Evolutionary conservation across 2,113 vertebrate species (phyloP), one percentile per base, ranked within the genome.

Genomic region (Herpetotheres cachinnans): DNA sequence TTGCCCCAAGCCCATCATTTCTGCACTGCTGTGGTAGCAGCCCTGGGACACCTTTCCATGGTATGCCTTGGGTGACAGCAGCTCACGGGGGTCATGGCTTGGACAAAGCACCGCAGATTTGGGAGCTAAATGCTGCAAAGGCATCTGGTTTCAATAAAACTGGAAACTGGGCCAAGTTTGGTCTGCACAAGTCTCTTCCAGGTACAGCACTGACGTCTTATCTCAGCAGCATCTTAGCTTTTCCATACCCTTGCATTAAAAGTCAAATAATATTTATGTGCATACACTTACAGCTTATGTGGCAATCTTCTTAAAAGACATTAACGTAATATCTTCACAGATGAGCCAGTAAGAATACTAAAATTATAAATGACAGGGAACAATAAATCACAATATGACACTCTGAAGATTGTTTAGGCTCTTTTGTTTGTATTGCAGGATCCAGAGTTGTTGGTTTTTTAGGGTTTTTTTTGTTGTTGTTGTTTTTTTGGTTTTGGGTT

Each of bases 181-280:
- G 32, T 62, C 78, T 91, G 71, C 84, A 77, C n/a, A 91, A 94
- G 61, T 85, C 87, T 88, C 74, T 93, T 93, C 32, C 84, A 95
- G 86, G 86, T 96, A 91, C 62, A 90, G 54, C 66, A 73, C 29
- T 77, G 91, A 72, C 0, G 0, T 88, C 71, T 94, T 91, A 95
- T 95, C 86, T 87, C 70, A 80, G 74, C 3, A 3, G n/a, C 78
- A 95, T 93, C 89, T 91, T 44, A 87, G 73, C 76, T 76, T 69
- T 91, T 87, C 61, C 91, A 62, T 84, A 73, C 26, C 32, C n/a
- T 85, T 82, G 49, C 24, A 12, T 89, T 94, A 73, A 63, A 90
- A 94, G 74, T 87, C 70, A 91, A 86, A 55, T 79, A 65, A 70
- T 86, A 95, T 89, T 80, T 95, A 92, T 76, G 61, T 79, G 54